Percentiles rank a stretch among this genome's conserved stretches.
Conservation (phyloP, 2,888 invertebrate genomes). For the Deilephila porcellus region DNA sequence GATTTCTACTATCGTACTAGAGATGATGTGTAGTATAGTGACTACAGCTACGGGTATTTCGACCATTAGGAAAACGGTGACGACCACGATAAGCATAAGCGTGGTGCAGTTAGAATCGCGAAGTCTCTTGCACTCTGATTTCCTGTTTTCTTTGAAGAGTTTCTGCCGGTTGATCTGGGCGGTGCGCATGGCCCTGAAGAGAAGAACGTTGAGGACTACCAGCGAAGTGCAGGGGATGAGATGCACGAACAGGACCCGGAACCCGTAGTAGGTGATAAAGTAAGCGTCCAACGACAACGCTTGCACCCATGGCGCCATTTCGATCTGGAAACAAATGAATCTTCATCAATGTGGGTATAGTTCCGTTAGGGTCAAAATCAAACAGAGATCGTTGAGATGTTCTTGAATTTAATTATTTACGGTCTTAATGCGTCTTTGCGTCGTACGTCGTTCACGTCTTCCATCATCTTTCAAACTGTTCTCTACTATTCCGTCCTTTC, state of each 20-base stretch:
- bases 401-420: too few relatives aligned
- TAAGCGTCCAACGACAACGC: constrained; percentile 89
- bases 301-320: constrained; percentile 89
- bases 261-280: constrained; percentile 92
- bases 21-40: constrained; percentile 92
- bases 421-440: too few relatives aligned
- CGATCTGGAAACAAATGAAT: constrained; percentile 63
- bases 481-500: too few relatives aligned
- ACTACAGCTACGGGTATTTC: constrained; percentile 94
- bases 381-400: too few relatives aligned
- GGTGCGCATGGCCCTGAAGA: constrained; percentile 93
- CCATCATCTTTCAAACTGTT: too few relatives aligned
- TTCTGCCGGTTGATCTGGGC: constrained; percentile 92
- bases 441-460: too few relatives aligned
- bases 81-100: constrained; percentile 94
- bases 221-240: constrained; percentile 94
- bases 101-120: constrained; percentile 94
- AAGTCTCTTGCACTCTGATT: constrained; percentile 91
- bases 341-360: not conserved
- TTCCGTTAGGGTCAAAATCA: too few relatives aligned
- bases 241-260: constrained; percentile 96
- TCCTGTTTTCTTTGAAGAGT: constrained; percentile 90
- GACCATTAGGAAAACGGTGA: constrained; percentile 92
- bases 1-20: constrained; percentile 88
- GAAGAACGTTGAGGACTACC: constrained; percentile 93